Base-by-base conservation (phyloP, 2,113 vertebrate species). In the Terrapene triunguis region DNA sequence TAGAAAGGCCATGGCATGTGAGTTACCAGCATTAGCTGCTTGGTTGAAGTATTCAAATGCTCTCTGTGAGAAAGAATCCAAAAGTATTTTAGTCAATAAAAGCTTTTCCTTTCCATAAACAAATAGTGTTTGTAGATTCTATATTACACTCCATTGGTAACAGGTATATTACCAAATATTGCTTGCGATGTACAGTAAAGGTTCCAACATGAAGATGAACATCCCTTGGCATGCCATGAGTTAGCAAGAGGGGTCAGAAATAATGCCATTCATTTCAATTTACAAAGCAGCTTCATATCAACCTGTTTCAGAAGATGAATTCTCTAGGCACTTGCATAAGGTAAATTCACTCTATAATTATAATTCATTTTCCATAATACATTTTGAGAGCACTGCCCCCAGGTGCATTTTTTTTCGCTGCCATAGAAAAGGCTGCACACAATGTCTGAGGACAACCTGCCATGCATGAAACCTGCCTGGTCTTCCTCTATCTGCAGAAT, bases 11-110 rank as follows among this genome's bases (percentile, higher is more conserved):
- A 99, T 99, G 4, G 99, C 99, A 62, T 99, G 99, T 1, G 99
- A 99, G 94, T 99, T 99, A 65, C 99, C 99, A 94, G 99, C 99
- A 96, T 99, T 99, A 6, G 99, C 99, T 94, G 99, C 99, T 98
- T 99, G 99, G 92, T 98, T 99, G 98, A 99, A 99, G 98, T 99
- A 99, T 95, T 99, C 99, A 95, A 99, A 99, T 4, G 99, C 99
- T 98, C 99, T 98, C 99, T 99, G 97, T 80, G 65, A 82, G 47
- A 94, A 96, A 93, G 14, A 91, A 85, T 92, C 80, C 80, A 93
- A 72, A 92, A 92, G 29, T 62, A 85, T 76, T 92, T 97, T 84
- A 95, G 82, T 81, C 92, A 80, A 32, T 57, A 82, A 55, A n/a
- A 84, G 32, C 27, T 59, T 72, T 72, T 38, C n/a, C 35, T 65